Conservation (phyloP, 2,113 vertebrate species). For the Taurulus bubalis region DNA sequence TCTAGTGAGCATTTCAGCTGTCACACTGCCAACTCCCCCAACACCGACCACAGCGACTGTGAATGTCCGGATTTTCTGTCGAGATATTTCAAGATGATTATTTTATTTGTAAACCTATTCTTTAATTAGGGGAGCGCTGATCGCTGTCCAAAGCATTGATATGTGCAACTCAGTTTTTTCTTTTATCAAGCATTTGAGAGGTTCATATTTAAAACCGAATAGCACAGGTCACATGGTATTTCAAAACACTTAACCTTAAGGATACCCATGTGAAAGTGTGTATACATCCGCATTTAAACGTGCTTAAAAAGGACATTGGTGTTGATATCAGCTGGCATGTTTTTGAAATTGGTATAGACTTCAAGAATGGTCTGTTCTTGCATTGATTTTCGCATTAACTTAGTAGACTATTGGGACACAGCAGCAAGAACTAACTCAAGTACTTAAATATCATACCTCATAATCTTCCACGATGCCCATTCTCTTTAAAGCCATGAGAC, state of each 20-base stretch:
- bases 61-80: constrained; percentile 95
- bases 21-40: constrained; percentile 97
- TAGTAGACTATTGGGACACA: not conserved
- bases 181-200: not conserved
- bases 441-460: constrained; percentile 84
- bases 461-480: constrained; percentile 98
- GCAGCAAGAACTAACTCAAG: not conserved
- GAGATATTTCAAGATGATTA: constrained; percentile 10
- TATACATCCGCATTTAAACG: not conserved
- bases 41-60: constrained; percentile 94
- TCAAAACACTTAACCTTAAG: not conserved
- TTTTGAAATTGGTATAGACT: too few relatives aligned
- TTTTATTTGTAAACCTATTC: not conserved
- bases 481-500: constrained; percentile 96
- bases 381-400: not conserved
- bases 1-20: constrained; percentile 98
- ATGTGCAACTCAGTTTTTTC: not conserved
- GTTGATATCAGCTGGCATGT: not conserved
- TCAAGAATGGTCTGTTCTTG: too few relatives aligned
- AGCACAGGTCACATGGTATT: not conserved
- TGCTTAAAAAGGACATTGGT: not conserved
- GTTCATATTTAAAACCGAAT: not conserved
- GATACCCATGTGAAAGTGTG: not conserved
- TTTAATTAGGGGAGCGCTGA: not conserved
- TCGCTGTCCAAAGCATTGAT: not conserved